Evolutionary conservation across 2,113 vertebrate genomes (phyloP), one percentile per base, ranked within the genome.

Genomic region (Urocolius indicus): DNA sequence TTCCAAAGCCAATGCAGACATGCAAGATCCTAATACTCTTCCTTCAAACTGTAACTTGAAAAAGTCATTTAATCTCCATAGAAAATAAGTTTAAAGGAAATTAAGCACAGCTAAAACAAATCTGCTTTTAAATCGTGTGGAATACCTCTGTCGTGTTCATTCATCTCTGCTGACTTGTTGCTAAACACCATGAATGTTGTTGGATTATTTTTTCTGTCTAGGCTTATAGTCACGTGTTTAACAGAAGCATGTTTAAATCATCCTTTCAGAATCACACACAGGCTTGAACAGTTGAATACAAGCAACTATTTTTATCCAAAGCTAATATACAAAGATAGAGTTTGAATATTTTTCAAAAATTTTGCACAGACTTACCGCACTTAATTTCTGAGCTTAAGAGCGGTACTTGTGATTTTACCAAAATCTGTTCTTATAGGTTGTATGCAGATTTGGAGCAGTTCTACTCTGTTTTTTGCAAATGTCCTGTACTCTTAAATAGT

Each of bases 231-330:
- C 5, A 30, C 18, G 21, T 72, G 38, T 61, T 84, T 74, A 66
- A 43, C 15, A 71, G 34, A 71, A 57, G 2, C 16, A 43, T 5
- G 41, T 95, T 46, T 26, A 78, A 63, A 75, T 46, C 17, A 8
- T 45, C 32, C 11, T 90, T 81, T 16, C 26, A 22, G 29, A 4
- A 30, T 27, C 27, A 30, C 1, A 8, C 0, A 0, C 11, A 51
- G 62, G 7, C 9, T 66, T 63, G 21, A n/a, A 84, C 8, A 41
- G 38, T 41, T 41, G 12, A 41, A 41, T 34, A 10, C 0, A 46
- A 48, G 3, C 18, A 54, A n/a, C 4, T 51, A 13, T 69, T 84
- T 73, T 80, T 61, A 46, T 24, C 10, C 5, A 27, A 69, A 94
- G 13, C 13, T 26, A 48, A 58, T 51, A 18, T 8, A 59, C 7